Base-by-base conservation (phyloP, 2,797 vertebrate species). In the Neosilurus hyrtlii region DNA sequence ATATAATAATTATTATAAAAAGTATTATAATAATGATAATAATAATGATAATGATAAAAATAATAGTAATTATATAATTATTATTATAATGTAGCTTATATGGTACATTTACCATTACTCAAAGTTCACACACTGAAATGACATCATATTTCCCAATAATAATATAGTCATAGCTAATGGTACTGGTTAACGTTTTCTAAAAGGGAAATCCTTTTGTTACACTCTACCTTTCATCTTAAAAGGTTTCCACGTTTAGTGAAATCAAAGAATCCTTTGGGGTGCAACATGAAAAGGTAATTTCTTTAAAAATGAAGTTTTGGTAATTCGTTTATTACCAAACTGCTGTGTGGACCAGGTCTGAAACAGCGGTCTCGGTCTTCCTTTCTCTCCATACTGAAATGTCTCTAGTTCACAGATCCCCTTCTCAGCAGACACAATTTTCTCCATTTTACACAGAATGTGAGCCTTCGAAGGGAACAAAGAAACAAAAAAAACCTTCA, bases 371-470 rank as follows among this genome's bases (percentile, higher is more conserved):
- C 82, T 68, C 0, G 56, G 90, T 54, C 90, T 86, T 54, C 89
- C 91, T 76, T 91, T 91, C 65, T 89, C 87, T 82, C 94, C 87
- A 0, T 88, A 89, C 83, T 95, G 95, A 85, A 96, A 97, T 14
- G 86, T 85, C 90, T 98, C 96, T 70, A 99, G 93, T 4, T 97
- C 95, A 86, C 94, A 94, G 67, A 99, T 79, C 0, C 95, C 97
- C 86, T 89, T 94, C 88, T 96, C 93, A 65, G 95, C 94, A 0
- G 88, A 92, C 86, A 94, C 90, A 70, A 99, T 89, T 86, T 94
- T 96, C 90, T 96, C 95, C 97, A 99, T 98, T 92, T 96, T 99
- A 52, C 77, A 82, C 73, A 97, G 92, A 83, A 97, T 89, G 84
- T 91, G 92, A n/a, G 88, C 91, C 97, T 6, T 90, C 76, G 51